Conservation (phyloP, 2,797 vertebrate genomes). For the Takifugu ocellatus region DNA sequence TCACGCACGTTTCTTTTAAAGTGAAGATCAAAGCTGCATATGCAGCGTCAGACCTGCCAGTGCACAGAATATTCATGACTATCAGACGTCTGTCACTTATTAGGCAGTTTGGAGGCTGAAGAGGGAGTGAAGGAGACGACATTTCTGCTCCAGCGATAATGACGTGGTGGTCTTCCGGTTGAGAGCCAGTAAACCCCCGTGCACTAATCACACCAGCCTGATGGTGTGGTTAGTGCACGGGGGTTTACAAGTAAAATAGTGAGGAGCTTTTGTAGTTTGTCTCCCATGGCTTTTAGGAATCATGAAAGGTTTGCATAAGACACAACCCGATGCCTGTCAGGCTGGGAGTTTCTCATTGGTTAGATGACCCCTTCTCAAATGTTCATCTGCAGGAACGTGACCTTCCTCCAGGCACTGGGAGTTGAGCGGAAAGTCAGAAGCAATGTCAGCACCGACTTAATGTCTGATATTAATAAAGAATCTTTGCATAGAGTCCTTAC, state of each 20-base stretch:
- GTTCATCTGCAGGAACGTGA: conserved; percentile 44
- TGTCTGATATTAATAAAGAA: conserved; percentile 54
- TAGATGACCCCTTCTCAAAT: conserved; percentile 37
- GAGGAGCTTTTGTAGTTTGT: conserved; percentile 8
- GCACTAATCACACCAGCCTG: too few species aligned
- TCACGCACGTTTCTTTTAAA: conserved; percentile 74
- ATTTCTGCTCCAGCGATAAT: conserved; percentile 64
- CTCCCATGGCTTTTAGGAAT: conserved; percentile 35
- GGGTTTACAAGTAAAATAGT: conserved; percentile 12
- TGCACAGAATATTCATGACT: conserved; percentile 73
- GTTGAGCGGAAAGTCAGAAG: conserved; percentile 50
- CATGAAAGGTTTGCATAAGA: conserved; percentile 47
- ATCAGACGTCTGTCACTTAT: conserved; percentile 72
- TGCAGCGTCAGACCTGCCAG: conserved; percentile 44
- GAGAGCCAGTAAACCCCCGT: conserved; percentile 50
- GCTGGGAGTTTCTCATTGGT: conserved; percentile 36
- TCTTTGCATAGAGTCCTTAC: conserved; percentile 29
- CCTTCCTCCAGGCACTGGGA: conserved; percentile 52
- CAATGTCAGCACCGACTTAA: conserved; percentile 64
- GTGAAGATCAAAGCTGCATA: conserved; percentile 74
- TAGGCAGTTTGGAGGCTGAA: conserved; percentile 27
- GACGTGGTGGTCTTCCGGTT: conserved; percentile 57
- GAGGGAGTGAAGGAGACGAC: conserved; percentile 45
- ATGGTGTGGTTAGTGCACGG: too few species aligned
- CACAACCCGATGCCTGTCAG: conserved; percentile 18